These are phyloP conservation scores for Zaprionus nigranus DNA, from an alignment of 1,140 invertebrate species.

Conservation along the genomic window DNA sequence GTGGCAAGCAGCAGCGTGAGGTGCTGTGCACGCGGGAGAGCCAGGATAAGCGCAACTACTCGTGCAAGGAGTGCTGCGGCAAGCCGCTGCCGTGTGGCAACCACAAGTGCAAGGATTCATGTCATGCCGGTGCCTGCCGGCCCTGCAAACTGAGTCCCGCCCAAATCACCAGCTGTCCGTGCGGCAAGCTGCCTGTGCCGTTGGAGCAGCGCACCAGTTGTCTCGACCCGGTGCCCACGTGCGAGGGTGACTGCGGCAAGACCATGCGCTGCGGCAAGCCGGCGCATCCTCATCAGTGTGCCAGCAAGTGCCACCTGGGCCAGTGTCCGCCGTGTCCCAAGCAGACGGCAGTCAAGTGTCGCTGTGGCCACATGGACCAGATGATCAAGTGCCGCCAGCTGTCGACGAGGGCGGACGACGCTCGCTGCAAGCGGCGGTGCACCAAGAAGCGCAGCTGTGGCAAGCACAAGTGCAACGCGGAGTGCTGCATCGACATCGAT, in stretches of 20 bases:
- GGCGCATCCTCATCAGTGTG: constrained; percentile 89
- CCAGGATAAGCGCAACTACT: constrained; percentile 84
- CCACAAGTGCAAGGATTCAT: constrained; percentile 90
- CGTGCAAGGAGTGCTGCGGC: constrained; percentile 89
- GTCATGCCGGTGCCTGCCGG: constrained; percentile 89
- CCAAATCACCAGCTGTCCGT: constrained; percentile 91
- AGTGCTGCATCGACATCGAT: constrained; percentile 94
- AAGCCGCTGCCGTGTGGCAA: constrained; percentile 90
- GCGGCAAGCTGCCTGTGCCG: constrained; percentile 89
- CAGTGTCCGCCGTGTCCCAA: constrained; percentile 93
- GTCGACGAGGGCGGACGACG: constrained; percentile 88
- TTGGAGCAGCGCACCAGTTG: constrained; percentile 88
- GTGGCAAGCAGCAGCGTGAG: constrained; percentile 84
- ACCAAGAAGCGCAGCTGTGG: constrained; percentile 93
- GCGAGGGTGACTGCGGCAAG: constrained; percentile 92
- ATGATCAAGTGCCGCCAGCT: constrained; percentile 92
- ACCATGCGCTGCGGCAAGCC: constrained; percentile 91
- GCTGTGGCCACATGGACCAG: constrained; percentile 95
- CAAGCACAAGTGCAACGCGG: constrained; percentile 94
- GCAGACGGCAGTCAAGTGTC: constrained; percentile 91
- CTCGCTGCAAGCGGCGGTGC: constrained; percentile 94
- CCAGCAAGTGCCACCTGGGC: constrained; percentile 89
- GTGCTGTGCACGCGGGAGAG: constrained; percentile 85
- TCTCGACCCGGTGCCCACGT: constrained; percentile 94
- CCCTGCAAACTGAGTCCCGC: constrained; percentile 88